phyloP scores from a whole-genome alignment of 2,797 vertebrate genomes.

The Pelochelys cantorii region DNA sequence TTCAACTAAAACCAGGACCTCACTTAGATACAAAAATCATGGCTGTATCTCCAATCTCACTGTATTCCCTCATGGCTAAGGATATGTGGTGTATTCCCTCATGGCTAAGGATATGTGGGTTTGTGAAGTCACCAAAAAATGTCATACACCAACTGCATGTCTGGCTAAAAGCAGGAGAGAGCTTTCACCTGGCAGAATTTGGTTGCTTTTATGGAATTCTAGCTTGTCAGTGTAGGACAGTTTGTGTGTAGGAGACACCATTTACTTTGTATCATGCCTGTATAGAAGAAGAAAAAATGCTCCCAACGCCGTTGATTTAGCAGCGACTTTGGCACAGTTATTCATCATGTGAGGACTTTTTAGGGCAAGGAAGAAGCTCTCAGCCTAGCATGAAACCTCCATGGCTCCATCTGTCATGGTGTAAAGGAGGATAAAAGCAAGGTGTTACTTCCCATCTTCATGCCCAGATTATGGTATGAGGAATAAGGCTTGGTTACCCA shows the following conservation, averaged over 20 bases:
- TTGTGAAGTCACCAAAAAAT: neutral
- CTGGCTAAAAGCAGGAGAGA: neutral
- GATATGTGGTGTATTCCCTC: neutral
- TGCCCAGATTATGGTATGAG: rapidly evolving
- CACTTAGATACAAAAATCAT: neutral
- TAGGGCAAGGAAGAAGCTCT: neutral
- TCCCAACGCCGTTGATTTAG: rapidly evolving
- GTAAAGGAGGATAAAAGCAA: neutral
- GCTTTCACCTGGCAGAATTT: neutral
- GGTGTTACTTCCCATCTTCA: neutral
- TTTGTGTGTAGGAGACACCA: neutral
- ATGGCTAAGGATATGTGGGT: rapidly evolving
- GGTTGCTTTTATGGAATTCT: neutral
- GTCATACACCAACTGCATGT: neutral
- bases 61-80: rapidly evolving
- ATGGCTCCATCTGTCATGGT: neutral
- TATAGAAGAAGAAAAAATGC: neutral
- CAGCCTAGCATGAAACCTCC: neutral
- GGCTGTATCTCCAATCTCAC: neutral
- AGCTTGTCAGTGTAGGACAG: rapidly evolving
- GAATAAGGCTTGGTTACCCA: neutral
- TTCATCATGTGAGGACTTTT: neutral
- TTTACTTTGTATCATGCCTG: rapidly evolving
- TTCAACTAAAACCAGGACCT: neutral
- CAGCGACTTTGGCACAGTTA: neutral